phyloP scores from a whole-genome alignment of 2,113 vertebrate species.

The Ellobius talpinus region DNA sequence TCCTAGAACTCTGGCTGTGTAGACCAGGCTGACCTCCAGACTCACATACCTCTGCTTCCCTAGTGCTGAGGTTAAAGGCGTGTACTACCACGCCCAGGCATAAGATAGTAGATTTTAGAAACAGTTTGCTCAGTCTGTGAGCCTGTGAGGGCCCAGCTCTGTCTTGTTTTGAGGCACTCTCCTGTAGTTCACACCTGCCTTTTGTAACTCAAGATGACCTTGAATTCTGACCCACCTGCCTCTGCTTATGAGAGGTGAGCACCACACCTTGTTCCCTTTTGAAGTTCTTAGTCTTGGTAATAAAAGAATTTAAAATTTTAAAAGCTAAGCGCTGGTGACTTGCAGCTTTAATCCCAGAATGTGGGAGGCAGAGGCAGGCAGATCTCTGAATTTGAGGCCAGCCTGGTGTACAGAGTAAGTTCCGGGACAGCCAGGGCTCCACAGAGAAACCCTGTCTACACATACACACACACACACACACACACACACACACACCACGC shows the following conservation, averaged over 20 bases:
- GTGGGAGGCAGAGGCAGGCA: background rate
- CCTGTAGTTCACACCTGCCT: background rate
- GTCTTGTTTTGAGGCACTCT: background rate
- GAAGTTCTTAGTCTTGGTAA: background rate
- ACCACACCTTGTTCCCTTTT: background rate
- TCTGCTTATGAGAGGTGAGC: too few species aligned
- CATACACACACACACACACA: too few species aligned
- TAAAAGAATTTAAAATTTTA: background rate
- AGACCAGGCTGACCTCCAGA: background rate
- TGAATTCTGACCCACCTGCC: background rate
- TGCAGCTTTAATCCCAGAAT: rapidly evolving
- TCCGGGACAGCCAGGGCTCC: background rate
- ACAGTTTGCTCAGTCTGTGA: background rate
- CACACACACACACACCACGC: too few species aligned
- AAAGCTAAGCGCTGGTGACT: background rate
- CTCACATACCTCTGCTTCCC: too few species aligned
- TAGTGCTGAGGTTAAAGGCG: background rate
- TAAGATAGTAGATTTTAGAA: background rate
- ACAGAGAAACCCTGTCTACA: background rate
- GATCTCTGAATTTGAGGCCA: background rate
- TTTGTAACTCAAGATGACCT: background rate
- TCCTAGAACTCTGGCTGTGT: background rate
- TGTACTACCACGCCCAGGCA: background rate
- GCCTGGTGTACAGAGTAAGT: background rate
- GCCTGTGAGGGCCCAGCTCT: background rate